Base-by-base conservation (phyloP, 2,888 invertebrate genomes). In the Troglohyphantes excavatus region DNA sequence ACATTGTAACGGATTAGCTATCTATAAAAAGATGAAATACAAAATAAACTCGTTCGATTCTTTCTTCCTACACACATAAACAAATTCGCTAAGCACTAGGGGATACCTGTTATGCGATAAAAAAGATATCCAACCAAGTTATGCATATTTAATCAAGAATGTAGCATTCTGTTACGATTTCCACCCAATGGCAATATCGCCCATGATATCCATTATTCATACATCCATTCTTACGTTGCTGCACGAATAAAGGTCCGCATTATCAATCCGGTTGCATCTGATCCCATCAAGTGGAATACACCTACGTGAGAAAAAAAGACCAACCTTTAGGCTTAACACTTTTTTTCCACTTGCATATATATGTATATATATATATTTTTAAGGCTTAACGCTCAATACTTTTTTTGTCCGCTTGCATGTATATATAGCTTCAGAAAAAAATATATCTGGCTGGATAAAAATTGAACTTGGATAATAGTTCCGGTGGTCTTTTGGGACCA, bases 161-260 rank as follows among this genome's bases (percentile, higher is more conserved):
- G 53, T 53, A n/a, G 53, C 17, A 53, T 53, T 53, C 53, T n/a
- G 53, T 53, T 53, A 53, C n/a, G 53, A 53, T 53, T 53, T 53
- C 53, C 17, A 13, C 5, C n/a, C 17, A 53, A 53, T 53, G 53
- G 53, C 17, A 2, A n/a, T 53, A 53, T 53, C 53, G 13, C 5
- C 53, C n/a, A n/a, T 53, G 5, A 13, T 5, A 53, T 53, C 53
- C 53, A 53, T 53, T 53, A 53, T 53, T 53, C 53, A 53, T 53
- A 2, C 5, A 13, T 53, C 53, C 53, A 53, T 53, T 46, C 46
- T 13, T 13, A 33, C 5, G 33, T 17, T 46, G 46, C 9, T 17
- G 17, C n/a, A n/a, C 13, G n/a, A 17, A 53, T 5, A 53, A 53
- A 13, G n/a, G 53, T 13, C 17, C 17, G 53, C 53, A 53, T 53